phyloP scores from a whole-genome alignment of 2,888 invertebrate species.

The Spodoptera exigua region DNA sequence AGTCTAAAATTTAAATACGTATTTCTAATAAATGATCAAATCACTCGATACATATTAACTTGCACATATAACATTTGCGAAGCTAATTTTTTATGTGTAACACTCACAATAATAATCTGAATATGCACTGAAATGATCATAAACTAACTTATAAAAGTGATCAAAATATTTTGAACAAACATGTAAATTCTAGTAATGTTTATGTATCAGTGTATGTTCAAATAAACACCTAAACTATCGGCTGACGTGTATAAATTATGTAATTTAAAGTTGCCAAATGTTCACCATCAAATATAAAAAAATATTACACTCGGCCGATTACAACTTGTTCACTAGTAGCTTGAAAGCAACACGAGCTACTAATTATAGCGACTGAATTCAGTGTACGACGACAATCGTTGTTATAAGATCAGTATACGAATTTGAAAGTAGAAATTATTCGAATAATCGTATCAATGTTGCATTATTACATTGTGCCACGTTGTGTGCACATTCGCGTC shows the following conservation, averaged over 20 bases:
- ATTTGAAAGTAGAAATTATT: constrained; percentile 39
- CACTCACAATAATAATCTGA: constrained; percentile 10
- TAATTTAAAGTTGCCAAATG: neutral
- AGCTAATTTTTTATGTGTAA: constrained; percentile 22
- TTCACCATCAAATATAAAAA: constrained; percentile 29
- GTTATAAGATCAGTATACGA: constrained; percentile 70
- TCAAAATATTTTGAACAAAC: constrained; percentile 14
- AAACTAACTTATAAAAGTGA: constrained; percentile 2
- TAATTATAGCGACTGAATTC: constrained; percentile 26
- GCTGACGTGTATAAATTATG: constrained; percentile 26
- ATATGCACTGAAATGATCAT: constrained; percentile 36
- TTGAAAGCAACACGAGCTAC: constrained; percentile 1
- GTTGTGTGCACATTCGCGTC: constrained; percentile 53
- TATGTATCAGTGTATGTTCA: constrained; percentile 37
- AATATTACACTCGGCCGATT: constrained; percentile 25
- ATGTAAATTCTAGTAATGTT: constrained; percentile 1
- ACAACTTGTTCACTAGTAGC: constrained; percentile 27
- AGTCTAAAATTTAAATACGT: constrained; percentile 22
- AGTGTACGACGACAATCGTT: constrained; percentile 66
- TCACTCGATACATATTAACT: constrained; percentile 4
- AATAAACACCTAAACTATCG: constrained; percentile 8
- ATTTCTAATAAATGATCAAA: constrained; percentile 22
- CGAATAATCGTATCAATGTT: constrained; percentile 27
- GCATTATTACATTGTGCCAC: constrained; percentile 16
- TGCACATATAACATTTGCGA: constrained; percentile 19